Evolutionary conservation across 2,797 vertebrate genomes (phyloP).

Genomic region (Pteronotus mesoamericanus): DNA sequence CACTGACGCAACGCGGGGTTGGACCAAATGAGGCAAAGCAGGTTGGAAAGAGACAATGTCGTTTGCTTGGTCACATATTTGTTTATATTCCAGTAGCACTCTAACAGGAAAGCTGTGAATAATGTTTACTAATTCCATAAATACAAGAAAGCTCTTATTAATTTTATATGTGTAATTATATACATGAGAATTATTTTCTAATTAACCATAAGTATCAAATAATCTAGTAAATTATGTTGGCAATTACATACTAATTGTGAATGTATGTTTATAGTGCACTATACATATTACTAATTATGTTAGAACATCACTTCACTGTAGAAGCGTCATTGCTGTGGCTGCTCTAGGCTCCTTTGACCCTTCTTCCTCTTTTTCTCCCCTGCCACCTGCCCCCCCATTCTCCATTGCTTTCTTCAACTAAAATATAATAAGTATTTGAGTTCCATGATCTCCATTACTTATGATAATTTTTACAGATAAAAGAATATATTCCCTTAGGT

Average conservation of each 20-base stretch:
- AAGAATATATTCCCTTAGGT: neutral
- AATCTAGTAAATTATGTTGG: neutral
- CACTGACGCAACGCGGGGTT: neutral
- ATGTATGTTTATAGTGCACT: neutral
- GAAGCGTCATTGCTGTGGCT: neutral
- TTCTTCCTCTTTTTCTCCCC: neutral
- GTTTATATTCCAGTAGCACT: neutral
- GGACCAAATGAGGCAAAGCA: neutral
- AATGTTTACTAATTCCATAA: neutral
- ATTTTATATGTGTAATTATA: neutral
- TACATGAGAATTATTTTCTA: conserved; percentile 8
- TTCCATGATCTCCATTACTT: neutral
- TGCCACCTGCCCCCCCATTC: neutral
- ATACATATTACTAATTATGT: neutral
- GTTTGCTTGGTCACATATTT: neutral
- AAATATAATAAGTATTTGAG: neutral
- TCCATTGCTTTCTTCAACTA: neutral
- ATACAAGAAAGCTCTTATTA: neutral
- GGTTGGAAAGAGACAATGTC: neutral
- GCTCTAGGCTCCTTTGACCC: neutral
- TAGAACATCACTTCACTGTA: neutral
- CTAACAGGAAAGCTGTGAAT: neutral
- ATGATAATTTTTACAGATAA: neutral
- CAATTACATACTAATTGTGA: neutral
- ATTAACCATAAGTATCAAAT: conserved; percentile 1